phyloP scores from a whole-genome alignment of 2,888 invertebrate species.

The Xylota segnis region DNA sequence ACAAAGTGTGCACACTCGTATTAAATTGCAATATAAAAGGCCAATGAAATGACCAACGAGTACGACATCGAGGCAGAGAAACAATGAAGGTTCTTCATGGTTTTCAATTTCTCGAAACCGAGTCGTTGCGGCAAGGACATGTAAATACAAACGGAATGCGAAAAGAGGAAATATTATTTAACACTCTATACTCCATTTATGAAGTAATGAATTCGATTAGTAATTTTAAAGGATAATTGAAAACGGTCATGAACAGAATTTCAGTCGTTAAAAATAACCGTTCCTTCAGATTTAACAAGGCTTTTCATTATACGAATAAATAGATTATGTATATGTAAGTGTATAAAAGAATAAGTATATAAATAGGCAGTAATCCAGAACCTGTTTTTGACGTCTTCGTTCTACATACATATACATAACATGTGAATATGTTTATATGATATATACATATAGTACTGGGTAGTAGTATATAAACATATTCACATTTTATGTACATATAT shows the following conservation, averaged over 20 bases:
- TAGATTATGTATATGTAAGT: neutral
- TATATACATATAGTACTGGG: too few species aligned
- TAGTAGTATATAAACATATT: too few species aligned
- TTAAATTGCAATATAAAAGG: slow-evolving; percentile 27
- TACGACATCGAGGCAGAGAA: slow-evolving; percentile 32
- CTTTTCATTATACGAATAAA: too few species aligned
- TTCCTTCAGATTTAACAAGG: neutral
- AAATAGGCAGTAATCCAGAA: too few species aligned
- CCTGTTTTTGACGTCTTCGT: too few species aligned
- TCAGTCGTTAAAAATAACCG: neutral
- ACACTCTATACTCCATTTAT: neutral
- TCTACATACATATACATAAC: too few species aligned
- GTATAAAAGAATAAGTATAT: neutral
- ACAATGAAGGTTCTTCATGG: slow-evolving; percentile 43
- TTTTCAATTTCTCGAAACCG: slow-evolving; percentile 35
- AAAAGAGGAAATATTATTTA: slow-evolving; percentile 21
- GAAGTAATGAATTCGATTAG: slow-evolving; percentile 15
- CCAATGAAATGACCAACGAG: slow-evolving; percentile 42
- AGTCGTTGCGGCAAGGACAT: slow-evolving; percentile 11
- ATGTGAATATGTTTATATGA: too few species aligned
- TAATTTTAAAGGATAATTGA: slow-evolving; percentile 18
- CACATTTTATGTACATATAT: too few species aligned
- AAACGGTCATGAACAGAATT: neutral
- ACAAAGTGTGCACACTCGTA: slow-evolving; percentile 1
- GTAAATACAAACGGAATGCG: slow-evolving; percentile 45